Evolutionary conservation across 2,797 vertebrate genomes (phyloP), one percentile per base, ranked within the genome.

Genomic region (Acestrorhynchus altus): DNA sequence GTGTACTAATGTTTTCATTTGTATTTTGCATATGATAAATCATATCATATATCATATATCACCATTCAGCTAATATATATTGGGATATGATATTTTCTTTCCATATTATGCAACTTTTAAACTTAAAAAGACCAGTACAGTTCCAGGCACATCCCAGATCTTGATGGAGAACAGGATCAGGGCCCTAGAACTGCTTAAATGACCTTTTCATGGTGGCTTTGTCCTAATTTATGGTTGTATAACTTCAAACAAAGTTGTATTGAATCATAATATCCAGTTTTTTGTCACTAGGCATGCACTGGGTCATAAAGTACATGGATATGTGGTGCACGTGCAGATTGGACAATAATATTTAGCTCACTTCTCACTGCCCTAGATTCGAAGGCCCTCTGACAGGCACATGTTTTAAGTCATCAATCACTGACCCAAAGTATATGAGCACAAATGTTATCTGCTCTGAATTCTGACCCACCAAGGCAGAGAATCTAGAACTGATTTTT

Each of bases 311-410:
- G 72, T 59, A 74, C 20, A 39, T 49, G 39, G 72, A 64, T 59
- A 61, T 80, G 75, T 66, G 66, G 61, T 71, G 54, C 65, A 66
- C 13, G 61, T 57, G 68, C 51, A 51, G 44, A n/a, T 63, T 39
- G 28, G 64, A 72, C 69, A 70, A 79, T 77, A 83, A 79, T 73
- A 83, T 75, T 77, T 75, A 35, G 72, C 49, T 84, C 40, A 47
- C 69, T 49, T 78, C 71, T 54, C 63, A 54, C 61, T 75, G 24
- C 63, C 28, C 49, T 46, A 69, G 60, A 59, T 81, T 77, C 39
- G 28, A 59, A 24, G 51, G 47, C 74, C 70, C 51, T 26, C 57
- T 49, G 39, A 64, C 42, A 71, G 49, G 54, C 63, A 72, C 57
- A 76, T 81, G 79, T 66, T 83, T 83, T 51, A 74, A 77, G 67